Conservation (phyloP, 2,888 invertebrate genomes). For the Metellina segmentata region DNA sequence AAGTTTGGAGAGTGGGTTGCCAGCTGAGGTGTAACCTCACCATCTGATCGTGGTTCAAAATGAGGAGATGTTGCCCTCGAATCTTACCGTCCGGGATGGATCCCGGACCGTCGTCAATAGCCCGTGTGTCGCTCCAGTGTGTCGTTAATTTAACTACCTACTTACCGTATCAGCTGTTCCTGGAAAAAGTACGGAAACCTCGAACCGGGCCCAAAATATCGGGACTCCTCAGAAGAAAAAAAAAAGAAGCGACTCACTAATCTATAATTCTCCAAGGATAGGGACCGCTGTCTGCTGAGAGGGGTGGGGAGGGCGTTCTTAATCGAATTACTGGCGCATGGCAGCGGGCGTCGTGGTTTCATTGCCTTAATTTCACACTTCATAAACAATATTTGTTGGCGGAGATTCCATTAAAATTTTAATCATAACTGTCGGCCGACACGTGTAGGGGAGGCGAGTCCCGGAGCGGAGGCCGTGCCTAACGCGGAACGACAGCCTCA, state of each 20-base stretch:
- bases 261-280: neutral
- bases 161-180: too few species aligned
- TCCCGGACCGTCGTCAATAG: too few species aligned
- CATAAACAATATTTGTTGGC: slow-evolving; percentile 77
- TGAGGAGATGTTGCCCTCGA: too few species aligned
- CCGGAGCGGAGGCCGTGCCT: slow-evolving; percentile 70
- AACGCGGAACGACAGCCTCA: slow-evolving; percentile 76
- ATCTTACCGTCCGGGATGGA: too few species aligned
- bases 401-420: slow-evolving; percentile 77
- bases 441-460: slow-evolving; percentile 64
- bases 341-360: slow-evolving; percentile 69
- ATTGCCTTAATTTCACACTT: slow-evolving; percentile 77
- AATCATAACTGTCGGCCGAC: slow-evolving; percentile 76
- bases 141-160: too few species aligned
- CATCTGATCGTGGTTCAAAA: too few species aligned
- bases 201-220: too few species aligned
- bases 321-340: slow-evolving; percentile 76
- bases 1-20: too few species aligned
- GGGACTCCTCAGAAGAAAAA: neutral
- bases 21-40: too few species aligned
- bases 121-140: too few species aligned
- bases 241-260: neutral
- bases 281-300: neutral
- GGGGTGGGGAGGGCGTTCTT: slow-evolving; percentile 30
- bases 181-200: too few species aligned